phyloP scores from a whole-genome alignment of 2,113 vertebrate genomes.

The Thymallus thymallus region DNA sequence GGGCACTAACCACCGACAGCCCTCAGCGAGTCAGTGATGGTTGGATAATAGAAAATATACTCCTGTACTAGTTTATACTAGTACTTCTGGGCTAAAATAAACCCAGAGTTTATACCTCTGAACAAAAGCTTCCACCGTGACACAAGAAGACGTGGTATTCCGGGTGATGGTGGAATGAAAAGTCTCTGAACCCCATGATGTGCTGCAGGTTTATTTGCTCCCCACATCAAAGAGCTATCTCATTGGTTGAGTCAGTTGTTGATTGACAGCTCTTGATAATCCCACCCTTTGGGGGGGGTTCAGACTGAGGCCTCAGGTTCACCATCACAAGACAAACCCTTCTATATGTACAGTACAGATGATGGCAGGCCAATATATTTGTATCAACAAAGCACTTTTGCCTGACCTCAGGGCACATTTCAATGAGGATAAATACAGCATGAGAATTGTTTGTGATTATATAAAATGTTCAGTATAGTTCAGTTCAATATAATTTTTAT shows the following conservation, averaged over 20 bases:
- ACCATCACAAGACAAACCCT: neutral
- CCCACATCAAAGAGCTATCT: constrained; percentile 5
- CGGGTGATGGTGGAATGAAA: neutral
- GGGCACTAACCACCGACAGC: neutral
- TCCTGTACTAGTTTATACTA: too few species aligned
- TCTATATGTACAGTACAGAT: constrained; percentile 8
- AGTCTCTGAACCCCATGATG: neutral
- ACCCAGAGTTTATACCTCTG: too few species aligned
- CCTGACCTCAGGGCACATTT: constrained; percentile 28
- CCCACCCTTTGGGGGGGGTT: neutral
- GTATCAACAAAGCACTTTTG: constrained; percentile 62
- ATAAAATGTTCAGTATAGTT: constrained; percentile 44
- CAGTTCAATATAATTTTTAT: constrained; percentile 47
- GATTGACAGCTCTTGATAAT: constrained; percentile 17
- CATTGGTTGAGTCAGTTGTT: constrained; percentile 6
- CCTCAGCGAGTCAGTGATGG: neutral
- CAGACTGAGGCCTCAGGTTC: too few species aligned
- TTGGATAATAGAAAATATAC: too few species aligned
- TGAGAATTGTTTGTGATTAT: constrained; percentile 21
- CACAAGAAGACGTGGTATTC: too few species aligned
- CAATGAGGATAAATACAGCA: constrained; percentile 1
- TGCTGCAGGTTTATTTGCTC: neutral
- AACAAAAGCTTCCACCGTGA: too few species aligned
- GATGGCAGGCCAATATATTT: constrained; percentile 8
- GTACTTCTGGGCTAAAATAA: too few species aligned